Evolutionary conservation across 2,113 vertebrate species (phyloP).

Genomic region (Notothenia coriiceps): DNA sequence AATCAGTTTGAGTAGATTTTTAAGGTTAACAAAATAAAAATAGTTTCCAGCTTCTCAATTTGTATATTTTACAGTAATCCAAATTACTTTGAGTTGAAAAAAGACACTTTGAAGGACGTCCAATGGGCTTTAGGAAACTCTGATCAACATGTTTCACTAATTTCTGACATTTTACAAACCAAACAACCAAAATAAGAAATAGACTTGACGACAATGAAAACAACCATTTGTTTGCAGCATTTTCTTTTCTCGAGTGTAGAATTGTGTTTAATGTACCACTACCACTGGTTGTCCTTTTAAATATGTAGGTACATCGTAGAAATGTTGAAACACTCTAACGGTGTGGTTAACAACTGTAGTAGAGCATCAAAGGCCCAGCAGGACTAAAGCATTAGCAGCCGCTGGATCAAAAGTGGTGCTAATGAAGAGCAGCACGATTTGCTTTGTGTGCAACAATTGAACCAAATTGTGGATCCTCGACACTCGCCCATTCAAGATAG

Average conservation of each 20-base stretch:
- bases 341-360: background rate
- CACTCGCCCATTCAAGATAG: constrained; percentile 45
- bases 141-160: no score
- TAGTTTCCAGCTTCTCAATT: no score
- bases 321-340: background rate
- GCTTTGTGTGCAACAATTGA: constrained; percentile 34
- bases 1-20: no score
- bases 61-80: no score
- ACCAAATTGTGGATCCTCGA: constrained; percentile 24
- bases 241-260: background rate
- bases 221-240: no score
- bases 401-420: constrained; percentile 18
- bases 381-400: background rate
- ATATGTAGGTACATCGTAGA: background rate
- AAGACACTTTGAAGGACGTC: no score
- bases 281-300: background rate
- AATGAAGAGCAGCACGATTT: constrained; percentile 28
- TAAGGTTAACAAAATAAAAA: no score
- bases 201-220: no score
- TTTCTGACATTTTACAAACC: no score
- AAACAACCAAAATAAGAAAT: no score
- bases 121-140: no score
- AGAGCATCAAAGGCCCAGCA: background rate
- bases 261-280: background rate
- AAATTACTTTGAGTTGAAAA: no score